Conservation (phyloP, 2,113 vertebrate genomes). For the Daubentonia madagascariensis region DNA sequence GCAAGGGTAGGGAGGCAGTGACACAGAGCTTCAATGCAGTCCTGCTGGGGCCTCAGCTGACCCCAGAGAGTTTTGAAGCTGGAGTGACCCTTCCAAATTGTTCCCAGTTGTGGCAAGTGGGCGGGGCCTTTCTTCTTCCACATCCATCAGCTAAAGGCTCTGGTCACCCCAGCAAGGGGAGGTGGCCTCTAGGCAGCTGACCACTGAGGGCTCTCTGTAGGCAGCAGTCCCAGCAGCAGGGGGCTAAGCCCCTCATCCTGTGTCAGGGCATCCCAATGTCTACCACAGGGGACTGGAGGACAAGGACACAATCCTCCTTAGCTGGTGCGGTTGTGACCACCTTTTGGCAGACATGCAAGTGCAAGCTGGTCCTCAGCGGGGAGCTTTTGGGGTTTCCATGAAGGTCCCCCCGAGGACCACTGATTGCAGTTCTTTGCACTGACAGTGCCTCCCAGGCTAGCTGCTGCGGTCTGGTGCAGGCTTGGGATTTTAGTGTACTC, state of each 20-base stretch:
- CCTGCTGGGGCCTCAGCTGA: not conserved
- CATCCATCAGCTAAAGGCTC: not conserved
- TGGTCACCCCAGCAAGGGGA: not conserved
- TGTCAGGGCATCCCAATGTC: not conserved
- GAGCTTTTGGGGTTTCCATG: not conserved
- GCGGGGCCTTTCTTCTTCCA: not conserved
- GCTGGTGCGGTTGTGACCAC: not conserved
- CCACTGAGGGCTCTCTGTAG: not conserved
- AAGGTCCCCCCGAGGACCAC: not conserved
- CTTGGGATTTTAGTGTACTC: not conserved
- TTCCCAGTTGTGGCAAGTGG: not conserved
- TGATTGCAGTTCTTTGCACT: not conserved
- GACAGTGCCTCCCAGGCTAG: not conserved
- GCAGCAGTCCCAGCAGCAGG: not conserved
- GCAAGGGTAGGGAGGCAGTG: not conserved
- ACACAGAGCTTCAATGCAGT: not conserved
- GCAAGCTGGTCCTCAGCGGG: not conserved
- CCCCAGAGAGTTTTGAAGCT: not conserved
- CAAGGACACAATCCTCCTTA: not conserved
- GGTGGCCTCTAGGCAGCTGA: not conserved
- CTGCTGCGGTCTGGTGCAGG: not conserved
- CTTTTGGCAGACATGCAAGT: not conserved
- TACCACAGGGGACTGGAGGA: not conserved
- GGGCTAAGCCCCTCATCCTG: not conserved
- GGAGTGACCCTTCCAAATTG: not conserved